Conservation (phyloP, 2,888 invertebrate genomes). For the Vanessa cardui region DNA sequence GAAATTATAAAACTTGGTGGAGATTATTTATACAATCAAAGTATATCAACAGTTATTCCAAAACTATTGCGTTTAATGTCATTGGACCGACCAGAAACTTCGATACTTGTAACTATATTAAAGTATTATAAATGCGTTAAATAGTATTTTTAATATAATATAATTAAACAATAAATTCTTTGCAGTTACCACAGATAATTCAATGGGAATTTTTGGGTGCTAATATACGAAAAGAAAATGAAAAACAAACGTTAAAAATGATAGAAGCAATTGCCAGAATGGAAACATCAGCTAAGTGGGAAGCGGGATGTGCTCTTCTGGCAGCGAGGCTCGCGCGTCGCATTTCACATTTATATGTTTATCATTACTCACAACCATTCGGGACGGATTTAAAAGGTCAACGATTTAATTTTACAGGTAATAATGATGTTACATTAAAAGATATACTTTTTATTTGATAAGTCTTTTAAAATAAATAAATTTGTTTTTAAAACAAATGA, state of each 20-base stretch:
- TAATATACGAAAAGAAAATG: constrained; percentile 46
- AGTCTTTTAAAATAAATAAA: too few species aligned
- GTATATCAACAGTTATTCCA: constrained; percentile 83
- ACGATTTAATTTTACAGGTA: constrained; percentile 79
- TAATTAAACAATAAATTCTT: constrained; percentile 11
- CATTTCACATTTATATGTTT: constrained; percentile 79
- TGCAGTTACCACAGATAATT: constrained; percentile 72
- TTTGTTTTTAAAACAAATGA: too few species aligned
- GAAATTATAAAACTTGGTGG: constrained; percentile 82
- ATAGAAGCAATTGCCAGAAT: constrained; percentile 78
- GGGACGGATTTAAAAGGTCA: constrained; percentile 71
- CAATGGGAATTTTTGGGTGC: constrained; percentile 82
- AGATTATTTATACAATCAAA: constrained; percentile 79
- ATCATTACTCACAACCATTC: constrained; percentile 78
- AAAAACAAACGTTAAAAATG: constrained; percentile 61
- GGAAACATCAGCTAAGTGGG: constrained; percentile 82
- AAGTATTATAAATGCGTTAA: not conserved
- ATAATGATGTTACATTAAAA: constrained; percentile 39
- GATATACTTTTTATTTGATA: too few species aligned
- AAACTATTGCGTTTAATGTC: constrained; percentile 75
- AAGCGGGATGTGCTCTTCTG: constrained; percentile 81
- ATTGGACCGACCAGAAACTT: constrained; percentile 52
- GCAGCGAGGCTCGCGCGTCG: constrained; percentile 78
- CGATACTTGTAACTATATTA: constrained; percentile 52
- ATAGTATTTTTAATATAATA: not conserved